Evolutionary conservation across 2,113 vertebrate genomes (phyloP).

Genomic region (Bagarius yarrelli): DNA sequence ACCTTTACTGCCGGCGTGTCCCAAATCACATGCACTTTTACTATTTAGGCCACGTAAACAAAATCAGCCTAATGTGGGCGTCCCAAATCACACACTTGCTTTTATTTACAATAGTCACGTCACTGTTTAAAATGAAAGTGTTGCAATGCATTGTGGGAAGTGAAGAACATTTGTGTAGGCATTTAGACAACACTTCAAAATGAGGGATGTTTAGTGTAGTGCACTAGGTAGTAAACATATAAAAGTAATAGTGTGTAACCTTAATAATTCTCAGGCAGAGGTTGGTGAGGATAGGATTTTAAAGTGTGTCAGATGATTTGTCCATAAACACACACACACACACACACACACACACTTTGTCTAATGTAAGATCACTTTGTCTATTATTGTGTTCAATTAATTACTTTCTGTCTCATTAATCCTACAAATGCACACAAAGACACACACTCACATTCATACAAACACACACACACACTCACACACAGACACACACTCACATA

Average conservation of each 20-base stretch:
- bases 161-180: not conserved
- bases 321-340: not conserved
- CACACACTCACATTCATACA: not conserved
- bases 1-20: not conserved
- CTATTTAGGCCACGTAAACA: not conserved
- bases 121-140: not conserved
- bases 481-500: slow-evolving; percentile 57
- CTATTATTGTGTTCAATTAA: slow-evolving; percentile 25
- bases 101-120: not conserved
- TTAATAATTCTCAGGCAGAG: no score
- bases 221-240: not conserved
- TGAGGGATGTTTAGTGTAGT: not conserved
- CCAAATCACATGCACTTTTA: not conserved
- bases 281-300: not conserved
- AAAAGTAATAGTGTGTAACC: no score
- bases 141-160: not conserved
- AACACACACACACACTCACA: not conserved
- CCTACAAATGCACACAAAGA: not conserved
- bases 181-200: not conserved
- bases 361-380: not conserved
- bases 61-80: not conserved
- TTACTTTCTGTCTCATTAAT: slow-evolving; percentile 33
- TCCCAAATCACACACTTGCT: not conserved
- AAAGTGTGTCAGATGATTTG: not conserved
- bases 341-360: slow-evolving; percentile 26